These are phyloP conservation scores for Norana najaformis DNA, from an alignment of 2,888 invertebrate species.

Conservation along the genomic window DNA sequence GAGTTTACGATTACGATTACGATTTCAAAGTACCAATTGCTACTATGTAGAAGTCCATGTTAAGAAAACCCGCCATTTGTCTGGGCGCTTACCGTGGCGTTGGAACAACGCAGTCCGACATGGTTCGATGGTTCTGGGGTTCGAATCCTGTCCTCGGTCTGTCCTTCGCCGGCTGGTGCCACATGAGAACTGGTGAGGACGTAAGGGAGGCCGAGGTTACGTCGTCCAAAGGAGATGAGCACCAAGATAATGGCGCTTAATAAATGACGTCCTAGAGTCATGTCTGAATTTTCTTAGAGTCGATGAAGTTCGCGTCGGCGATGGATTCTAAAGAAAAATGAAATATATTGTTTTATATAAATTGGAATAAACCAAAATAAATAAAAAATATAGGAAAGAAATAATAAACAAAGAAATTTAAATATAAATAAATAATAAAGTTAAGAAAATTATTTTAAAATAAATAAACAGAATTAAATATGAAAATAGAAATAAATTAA, in stretches of 20 bases:
- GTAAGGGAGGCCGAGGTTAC: background rate
- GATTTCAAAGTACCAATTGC: too few species aligned
- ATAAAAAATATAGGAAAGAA: too few species aligned
- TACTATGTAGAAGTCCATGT: background rate
- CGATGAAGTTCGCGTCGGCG: too few species aligned
- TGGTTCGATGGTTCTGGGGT: background rate
- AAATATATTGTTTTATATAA: too few species aligned
- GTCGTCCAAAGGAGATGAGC: background rate
- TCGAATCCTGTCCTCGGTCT: background rate
- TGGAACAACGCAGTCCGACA: background rate
- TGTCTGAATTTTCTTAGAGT: background rate
- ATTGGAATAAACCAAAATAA: too few species aligned
- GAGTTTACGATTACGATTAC: too few species aligned
- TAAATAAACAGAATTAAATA: too few species aligned
- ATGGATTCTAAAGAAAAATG: too few species aligned
- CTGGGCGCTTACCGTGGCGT: background rate
- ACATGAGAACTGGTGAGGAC: background rate
- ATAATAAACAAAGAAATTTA: too few species aligned
- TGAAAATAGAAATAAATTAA: too few species aligned
- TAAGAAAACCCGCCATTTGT: background rate
- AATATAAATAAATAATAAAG: too few species aligned
- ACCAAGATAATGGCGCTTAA: background rate
- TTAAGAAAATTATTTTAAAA: too few species aligned
- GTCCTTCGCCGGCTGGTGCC: background rate
- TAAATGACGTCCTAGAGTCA: background rate